Evolutionary conservation across 2,888 invertebrate genomes (phyloP), one percentile per base, ranked within the genome.

Genomic region (Andrena haemorrhoa): DNA sequence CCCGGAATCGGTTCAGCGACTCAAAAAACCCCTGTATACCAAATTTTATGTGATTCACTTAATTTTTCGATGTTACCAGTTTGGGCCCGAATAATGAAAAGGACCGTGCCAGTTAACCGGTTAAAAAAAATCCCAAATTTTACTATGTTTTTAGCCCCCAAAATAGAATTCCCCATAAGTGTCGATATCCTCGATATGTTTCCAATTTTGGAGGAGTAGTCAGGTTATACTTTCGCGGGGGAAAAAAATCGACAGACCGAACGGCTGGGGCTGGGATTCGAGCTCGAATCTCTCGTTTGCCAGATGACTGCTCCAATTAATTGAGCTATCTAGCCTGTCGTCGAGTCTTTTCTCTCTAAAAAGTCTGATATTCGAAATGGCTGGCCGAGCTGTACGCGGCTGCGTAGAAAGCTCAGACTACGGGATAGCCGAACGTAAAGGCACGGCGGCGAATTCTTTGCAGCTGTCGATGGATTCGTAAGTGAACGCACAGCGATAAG

Each of bases 231-330:
- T 20, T 26, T 10, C 10, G 23, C 8, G 0, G 23, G 23, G 20
- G 10, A 23, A 56, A 53, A 53, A 12, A 56, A 56, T 56, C 56
- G 56, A 56, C 23, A 26, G 23, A 12, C 10, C 23, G 23, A 56
- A 41, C 41, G 41, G 41, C 16, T 10, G 23, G 26, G 10, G 26
- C 56, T 23, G 23, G 56, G 8, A 56, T 12, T 12, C 56, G 56
- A 56, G 20, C 23, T 56, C 56, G 23, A 56, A 26, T 56, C 20
- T 56, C 56, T 56, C 56, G 56, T 56, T 56, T 26, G 26, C 56
- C 56, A 56, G 56, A 56, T 26, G 56, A 56, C 56, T 56, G 56
- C 56, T 7, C 4, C 56, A 56, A 56, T 56, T 56, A 56, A 56
- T 56, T 56, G 23, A 56, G 56, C 23, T 23, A 23, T 23, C 56